Percentiles rank a stretch among this genome's conserved stretches.
These are phyloP conservation scores for Stomatorhinus walkeri DNA, from an alignment of 2,797 vertebrate species.

Conservation along the genomic window DNA sequence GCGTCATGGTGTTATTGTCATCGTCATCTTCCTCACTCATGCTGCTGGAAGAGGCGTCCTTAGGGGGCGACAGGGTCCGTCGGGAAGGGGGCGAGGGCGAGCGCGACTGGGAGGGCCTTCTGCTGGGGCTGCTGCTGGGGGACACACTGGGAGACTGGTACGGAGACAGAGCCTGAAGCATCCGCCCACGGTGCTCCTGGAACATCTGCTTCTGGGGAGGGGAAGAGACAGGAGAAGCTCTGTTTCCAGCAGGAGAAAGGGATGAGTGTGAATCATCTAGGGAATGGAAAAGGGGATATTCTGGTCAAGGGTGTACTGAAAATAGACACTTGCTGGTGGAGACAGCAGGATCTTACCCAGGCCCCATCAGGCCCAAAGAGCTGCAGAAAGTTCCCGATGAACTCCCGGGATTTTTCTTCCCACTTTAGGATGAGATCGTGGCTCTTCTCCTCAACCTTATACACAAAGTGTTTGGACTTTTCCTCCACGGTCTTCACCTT, in stretches of 20 bases:
- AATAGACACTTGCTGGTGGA: background rate
- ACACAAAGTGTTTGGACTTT: constrained; percentile 93
- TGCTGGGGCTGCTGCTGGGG: constrained; percentile 57
- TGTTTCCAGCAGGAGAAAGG: constrained; percentile 54
- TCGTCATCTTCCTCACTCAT: constrained; percentile 20
- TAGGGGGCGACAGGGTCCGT: constrained; percentile 71
- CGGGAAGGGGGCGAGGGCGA: constrained; percentile 54
- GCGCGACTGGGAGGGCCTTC: constrained; percentile 34
- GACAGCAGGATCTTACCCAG: constrained; percentile 66
- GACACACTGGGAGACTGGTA: constrained; percentile 74
- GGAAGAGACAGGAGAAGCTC: constrained; percentile 57
- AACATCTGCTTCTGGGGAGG: constrained; percentile 70
- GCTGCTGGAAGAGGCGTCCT: constrained; percentile 46
- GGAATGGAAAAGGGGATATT: background rate
- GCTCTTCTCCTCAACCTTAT: constrained; percentile 93
- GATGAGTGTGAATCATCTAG: background rate
- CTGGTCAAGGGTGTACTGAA: background rate
- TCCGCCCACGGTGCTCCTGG: constrained; percentile 85
- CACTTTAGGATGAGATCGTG: constrained; percentile 97
- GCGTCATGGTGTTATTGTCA: background rate
- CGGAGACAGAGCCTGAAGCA: constrained; percentile 92
- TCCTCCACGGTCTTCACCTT: constrained; percentile 95
- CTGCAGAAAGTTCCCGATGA: constrained; percentile 92
- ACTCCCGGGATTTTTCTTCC: constrained; percentile 97
- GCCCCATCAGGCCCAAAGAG: constrained; percentile 92